Evolutionary conservation across 35 echinoderm and acorn worm species (phyloP), one percentile per base, ranked within the genome.

Genomic region (Holothuria glaberrima): DNA sequence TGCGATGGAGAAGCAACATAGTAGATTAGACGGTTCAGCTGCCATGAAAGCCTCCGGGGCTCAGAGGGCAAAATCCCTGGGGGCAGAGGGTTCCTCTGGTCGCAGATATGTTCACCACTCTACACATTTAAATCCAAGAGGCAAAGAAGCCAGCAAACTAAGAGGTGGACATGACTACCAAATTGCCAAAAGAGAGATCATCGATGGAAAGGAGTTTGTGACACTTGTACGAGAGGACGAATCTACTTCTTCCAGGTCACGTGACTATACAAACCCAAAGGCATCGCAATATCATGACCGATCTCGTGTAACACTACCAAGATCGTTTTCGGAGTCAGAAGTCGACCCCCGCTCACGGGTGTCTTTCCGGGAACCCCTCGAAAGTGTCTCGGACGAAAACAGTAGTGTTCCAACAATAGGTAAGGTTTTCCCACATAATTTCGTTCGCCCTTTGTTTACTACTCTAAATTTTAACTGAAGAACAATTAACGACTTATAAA

Each of bases 301-400:
- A 63, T 22, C 7, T 2, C 61, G 25, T 6, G 62, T 65, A 71
- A 69, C 54, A 41, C 30, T 87, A 19, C 34, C 60, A 7, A 36
- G 85, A 71, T 84, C 80, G 22, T 62, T 61, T 63, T 84, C 80
- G 29, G 80, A 84, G 26, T 58, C 25, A 36, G 16, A 27, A 22
- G 16, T 84, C 21, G 80, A 84, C 30, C 80, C 52, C n/a, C n/a
- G 54, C n/a, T 36, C 52, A 28, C 21, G 30, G 50, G 85, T 87
- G 4, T 87, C 85, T 13, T 87, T 87, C 66, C 36, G 85, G 17
- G 85, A 87, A 25, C 85, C 85, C 22, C 62, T 87, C 18, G 85
- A 70, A n/a, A 87, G 85, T 30, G 80, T 6, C 22, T 52, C 85
- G 1, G 85, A 87, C 35, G 33, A 64, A 31, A 48, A 87, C 20